These are phyloP conservation scores for Equus quagga DNA, from an alignment of 2,113 vertebrate genomes.

Conservation along the genomic window DNA sequence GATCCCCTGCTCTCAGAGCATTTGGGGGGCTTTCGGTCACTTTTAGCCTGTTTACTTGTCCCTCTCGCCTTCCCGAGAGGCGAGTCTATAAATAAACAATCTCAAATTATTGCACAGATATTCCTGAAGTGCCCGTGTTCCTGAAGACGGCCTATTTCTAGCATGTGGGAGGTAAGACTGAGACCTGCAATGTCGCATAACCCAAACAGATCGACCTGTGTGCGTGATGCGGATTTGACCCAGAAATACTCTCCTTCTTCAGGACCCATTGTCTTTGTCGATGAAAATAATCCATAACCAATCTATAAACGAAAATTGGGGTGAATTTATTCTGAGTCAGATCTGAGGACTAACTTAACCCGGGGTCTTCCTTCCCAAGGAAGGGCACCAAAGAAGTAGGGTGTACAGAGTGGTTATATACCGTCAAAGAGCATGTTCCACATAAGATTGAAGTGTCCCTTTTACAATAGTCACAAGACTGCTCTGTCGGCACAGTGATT, in stretches of 20 bases:
- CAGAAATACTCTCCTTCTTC: not conserved
- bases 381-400: too few species aligned
- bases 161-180: not conserved
- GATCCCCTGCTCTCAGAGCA: not conserved
- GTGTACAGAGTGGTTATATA: too few species aligned
- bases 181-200: not conserved
- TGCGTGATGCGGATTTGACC: not conserved
- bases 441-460: too few species aligned
- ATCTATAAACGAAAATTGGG: too few species aligned
- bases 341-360: too few species aligned
- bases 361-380: too few species aligned
- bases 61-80: not conserved
- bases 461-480: too few species aligned
- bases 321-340: too few species aligned
- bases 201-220: too few species aligned
- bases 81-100: not conserved
- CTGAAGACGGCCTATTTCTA: not conserved
- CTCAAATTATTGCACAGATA: not conserved
- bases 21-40: not conserved
- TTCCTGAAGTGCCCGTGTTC: not conserved
- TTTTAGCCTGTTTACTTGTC: not conserved
- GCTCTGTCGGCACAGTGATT: too few species aligned
- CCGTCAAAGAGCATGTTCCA: too few species aligned
- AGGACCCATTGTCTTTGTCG: not conserved
- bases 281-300: too few species aligned